phyloP scores from a whole-genome alignment of 1,140 invertebrate species.

The Hycleus phaleratus region DNA sequence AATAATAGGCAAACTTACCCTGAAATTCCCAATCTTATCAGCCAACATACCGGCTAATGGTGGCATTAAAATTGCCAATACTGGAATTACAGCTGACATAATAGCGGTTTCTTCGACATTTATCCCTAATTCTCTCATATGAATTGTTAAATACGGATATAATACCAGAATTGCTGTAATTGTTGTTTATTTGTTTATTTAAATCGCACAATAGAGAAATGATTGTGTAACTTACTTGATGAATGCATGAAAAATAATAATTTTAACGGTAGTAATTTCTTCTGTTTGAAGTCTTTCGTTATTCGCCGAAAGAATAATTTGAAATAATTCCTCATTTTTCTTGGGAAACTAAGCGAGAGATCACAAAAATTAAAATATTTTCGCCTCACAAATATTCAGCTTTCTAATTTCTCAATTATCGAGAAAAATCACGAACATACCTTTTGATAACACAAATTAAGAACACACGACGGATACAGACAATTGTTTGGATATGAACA shows the following conservation, averaged over 20 bases:
- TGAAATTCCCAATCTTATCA: slow-evolving; percentile 74
- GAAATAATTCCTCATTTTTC: slow-evolving; percentile 53
- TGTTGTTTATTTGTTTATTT: background rate
- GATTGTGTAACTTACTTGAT: slow-evolving; percentile 53
- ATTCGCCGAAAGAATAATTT: slow-evolving; percentile 57
- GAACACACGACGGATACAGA: no score
- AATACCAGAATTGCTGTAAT: slow-evolving; percentile 62
- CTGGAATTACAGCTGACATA: slow-evolving; percentile 73
- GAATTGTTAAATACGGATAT: slow-evolving; percentile 77
- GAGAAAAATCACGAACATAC: no score
- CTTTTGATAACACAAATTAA: no score
- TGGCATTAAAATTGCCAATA: slow-evolving; percentile 70
- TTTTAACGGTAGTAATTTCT: slow-evolving; percentile 64
- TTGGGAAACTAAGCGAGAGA: no score
- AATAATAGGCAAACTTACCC: slow-evolving; percentile 45
- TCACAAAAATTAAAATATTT: no score
- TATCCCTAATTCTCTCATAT: slow-evolving; percentile 77
- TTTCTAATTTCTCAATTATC: no score
- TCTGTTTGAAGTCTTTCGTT: slow-evolving; percentile 60
- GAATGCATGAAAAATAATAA: slow-evolving; percentile 69
- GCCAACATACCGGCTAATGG: slow-evolving; percentile 68
- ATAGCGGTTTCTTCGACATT: slow-evolving; percentile 78
- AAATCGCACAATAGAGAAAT: background rate
- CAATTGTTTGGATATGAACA: no score
- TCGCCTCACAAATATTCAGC: no score